Evolutionary conservation across 2,797 vertebrate species (phyloP).

Genomic region (Falco columbarius): DNA sequence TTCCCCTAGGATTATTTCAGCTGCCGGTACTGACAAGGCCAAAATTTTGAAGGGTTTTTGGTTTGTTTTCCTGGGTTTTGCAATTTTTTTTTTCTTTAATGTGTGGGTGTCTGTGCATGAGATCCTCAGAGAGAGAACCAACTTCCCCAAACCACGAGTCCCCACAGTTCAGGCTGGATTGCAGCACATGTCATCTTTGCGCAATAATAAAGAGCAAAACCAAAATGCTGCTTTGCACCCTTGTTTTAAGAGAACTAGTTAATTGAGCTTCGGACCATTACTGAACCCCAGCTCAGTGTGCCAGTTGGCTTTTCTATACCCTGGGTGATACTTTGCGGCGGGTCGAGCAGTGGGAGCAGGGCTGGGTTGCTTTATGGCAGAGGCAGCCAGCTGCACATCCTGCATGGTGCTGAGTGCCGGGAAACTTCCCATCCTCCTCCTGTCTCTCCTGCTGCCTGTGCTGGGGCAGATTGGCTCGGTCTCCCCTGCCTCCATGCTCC

Average conservation of each 20-base stretch:
- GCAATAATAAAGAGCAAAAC: neutral
- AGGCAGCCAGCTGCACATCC: neutral
- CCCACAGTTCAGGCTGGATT: neutral
- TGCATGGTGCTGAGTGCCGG: accelerated
- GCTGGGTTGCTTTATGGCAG: accelerated
- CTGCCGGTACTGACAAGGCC: neutral
- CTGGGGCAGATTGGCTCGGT: accelerated
- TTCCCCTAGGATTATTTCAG: conserved; percentile 33
- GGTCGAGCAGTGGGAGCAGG: accelerated
- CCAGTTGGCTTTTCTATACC: accelerated
- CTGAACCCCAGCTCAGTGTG: neutral
- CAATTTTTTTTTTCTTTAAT: neutral
- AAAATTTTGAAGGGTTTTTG: neutral
- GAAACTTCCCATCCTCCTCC: neutral
- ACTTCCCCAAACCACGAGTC: accelerated
- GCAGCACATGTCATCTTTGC: accelerated
- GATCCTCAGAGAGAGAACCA: neutral
- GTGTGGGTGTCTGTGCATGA: accelerated
- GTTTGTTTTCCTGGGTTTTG: neutral
- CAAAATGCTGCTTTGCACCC: neutral
- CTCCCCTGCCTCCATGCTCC: neutral
- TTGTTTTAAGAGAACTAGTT: neutral
- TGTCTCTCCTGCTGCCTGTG: neutral
- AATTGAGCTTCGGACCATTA: neutral
- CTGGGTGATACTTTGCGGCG: neutral